These are phyloP conservation scores for Stenolophus ochropezus DNA, from an alignment of 2,888 invertebrate species.

Conservation along the genomic window DNA sequence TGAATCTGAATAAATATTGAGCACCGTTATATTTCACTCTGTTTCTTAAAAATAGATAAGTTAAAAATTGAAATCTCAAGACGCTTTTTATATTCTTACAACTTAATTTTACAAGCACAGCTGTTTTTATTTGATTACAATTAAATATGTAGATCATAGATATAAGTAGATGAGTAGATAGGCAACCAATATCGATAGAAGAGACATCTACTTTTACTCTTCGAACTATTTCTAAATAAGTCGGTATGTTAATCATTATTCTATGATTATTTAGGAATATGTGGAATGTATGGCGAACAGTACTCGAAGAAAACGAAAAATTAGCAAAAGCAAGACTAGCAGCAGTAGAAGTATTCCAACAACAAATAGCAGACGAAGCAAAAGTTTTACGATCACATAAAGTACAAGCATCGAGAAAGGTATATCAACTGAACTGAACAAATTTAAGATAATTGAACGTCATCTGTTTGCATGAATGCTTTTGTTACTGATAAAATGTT, in stretches of 20 bases:
- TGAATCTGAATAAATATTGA: not conserved
- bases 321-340: conserved; percentile 92
- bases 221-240: too few species aligned
- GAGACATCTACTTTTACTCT: too few species aligned
- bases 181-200: too few species aligned
- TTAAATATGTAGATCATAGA: too few species aligned
- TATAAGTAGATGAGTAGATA: too few species aligned
- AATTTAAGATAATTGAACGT: not conserved
- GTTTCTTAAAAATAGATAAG: not conserved
- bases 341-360: conserved; percentile 95
- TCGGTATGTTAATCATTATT: too few species aligned
- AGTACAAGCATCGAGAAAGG: conserved; percentile 87
- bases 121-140: not conserved
- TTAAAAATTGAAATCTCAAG: not conserved
- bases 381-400: conserved; percentile 90
- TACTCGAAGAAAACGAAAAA: conserved; percentile 96
- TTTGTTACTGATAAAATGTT: conserved; percentile 9
- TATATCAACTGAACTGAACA: conserved; percentile 67
- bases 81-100: not conserved
- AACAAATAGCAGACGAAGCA: conserved; percentile 95
- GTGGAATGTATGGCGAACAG: conserved; percentile 98
- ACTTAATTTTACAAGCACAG: not conserved
- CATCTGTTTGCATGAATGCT: not conserved
- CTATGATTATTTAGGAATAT: conserved; percentile 83
- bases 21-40: not conserved